Evolutionary conservation across 2,888 invertebrate species (phyloP).

Genomic region (Pseudolycoriella hygida): DNA sequence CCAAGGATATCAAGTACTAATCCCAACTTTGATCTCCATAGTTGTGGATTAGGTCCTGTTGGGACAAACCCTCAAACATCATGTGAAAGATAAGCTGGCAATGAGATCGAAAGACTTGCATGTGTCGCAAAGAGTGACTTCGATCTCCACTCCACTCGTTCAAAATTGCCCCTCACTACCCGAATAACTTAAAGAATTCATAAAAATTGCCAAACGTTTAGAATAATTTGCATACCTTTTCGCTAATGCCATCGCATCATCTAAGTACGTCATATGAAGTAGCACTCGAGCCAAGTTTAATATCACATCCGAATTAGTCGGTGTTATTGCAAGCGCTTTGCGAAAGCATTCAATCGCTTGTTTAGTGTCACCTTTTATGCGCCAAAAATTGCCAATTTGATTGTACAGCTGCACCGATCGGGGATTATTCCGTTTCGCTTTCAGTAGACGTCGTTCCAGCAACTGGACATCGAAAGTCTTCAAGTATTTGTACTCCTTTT

Average conservation of each 20-base stretch:
- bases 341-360: conserved; percentile 81
- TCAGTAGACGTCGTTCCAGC: conserved; percentile 54
- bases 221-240: conserved; percentile 39
- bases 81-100: no score
- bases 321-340: conserved; percentile 65
- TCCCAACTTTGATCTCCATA: no score
- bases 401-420: conserved; percentile 72
- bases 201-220: no score
- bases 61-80: no score
- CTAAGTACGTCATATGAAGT: conserved; percentile 72
- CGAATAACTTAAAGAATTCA: no score
- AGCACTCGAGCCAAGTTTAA: conserved; percentile 70
- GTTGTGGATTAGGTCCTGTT: no score
- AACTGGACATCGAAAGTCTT: conserved; percentile 57
- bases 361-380: conserved; percentile 73
- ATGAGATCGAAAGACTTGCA: no score
- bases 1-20: no score
- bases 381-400: conserved; percentile 84
- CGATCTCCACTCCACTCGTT: no score
- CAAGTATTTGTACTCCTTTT: conserved; percentile 31
- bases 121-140: no score
- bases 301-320: conserved; percentile 73
- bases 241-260: conserved; percentile 78
- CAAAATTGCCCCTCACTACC: no score
- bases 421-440: conserved; percentile 66